Conservation (phyloP, 2,888 invertebrate species). For the Charanyca ferruginea region DNA sequence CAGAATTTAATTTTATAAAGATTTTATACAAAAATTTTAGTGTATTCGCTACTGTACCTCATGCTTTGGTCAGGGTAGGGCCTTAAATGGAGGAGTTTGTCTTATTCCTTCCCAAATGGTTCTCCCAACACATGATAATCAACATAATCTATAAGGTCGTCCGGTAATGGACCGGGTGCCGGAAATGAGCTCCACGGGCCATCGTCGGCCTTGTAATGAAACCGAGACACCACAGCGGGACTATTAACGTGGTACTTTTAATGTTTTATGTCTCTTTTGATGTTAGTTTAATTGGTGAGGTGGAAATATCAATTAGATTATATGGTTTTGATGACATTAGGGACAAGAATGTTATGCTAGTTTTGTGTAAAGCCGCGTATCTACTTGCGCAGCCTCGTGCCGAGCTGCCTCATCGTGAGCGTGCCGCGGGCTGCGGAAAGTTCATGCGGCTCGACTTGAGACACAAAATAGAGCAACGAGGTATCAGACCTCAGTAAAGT, state of each 20-base stretch:
- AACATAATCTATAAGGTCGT: conserved; percentile 41
- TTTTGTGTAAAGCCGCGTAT: too few relatives aligned
- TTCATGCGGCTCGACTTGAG: too few relatives aligned
- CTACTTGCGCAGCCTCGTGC: too few relatives aligned
- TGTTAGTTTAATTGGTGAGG: conserved; percentile 32
- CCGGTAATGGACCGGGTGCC: conserved; percentile 25
- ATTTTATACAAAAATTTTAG: too few relatives aligned
- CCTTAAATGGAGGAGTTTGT: not conserved
- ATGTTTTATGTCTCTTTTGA: conserved; percentile 28
- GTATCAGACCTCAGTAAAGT: too few relatives aligned
- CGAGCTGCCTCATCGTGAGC: too few relatives aligned
- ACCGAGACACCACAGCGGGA: conserved; percentile 34
- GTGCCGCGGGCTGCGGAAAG: too few relatives aligned
- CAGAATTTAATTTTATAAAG: too few relatives aligned
- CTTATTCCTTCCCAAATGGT: not conserved
- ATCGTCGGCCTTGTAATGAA: conserved; percentile 27
- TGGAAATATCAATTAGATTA: conserved; percentile 15
- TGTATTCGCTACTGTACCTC: too few relatives aligned
- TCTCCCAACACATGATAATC: conserved; percentile 25
- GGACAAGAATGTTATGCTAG: not conserved
- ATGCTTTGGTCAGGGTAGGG: too few relatives aligned
- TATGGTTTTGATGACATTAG: not conserved
- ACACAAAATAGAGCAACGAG: too few relatives aligned
- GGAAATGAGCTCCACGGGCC: conserved; percentile 47
- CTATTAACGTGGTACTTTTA: conserved; percentile 12